phyloP scores from a whole-genome alignment of 2,797 vertebrate species.

The Anomalospiza imberbis region DNA sequence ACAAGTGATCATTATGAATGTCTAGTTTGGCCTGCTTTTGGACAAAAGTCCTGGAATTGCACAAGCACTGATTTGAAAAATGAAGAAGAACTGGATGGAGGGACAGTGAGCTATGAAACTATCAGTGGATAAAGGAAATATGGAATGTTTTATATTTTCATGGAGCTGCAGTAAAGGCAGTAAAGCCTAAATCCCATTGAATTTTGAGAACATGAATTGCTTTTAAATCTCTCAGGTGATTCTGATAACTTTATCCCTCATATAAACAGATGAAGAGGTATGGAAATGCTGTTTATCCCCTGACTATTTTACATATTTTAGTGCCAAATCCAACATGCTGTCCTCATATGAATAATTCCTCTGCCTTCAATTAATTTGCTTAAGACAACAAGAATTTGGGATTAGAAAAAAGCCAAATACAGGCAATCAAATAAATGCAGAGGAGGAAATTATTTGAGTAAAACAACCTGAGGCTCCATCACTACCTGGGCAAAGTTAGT shows the following conservation, averaged over 20 bases:
- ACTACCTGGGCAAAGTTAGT: not conserved
- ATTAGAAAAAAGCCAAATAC: slow-evolving; percentile 17
- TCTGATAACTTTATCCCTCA: slow-evolving; percentile 29
- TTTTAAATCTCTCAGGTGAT: not conserved
- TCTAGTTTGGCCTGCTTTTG: not conserved
- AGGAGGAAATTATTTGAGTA: not conserved
- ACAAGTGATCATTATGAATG: not conserved
- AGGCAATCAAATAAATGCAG: not conserved
- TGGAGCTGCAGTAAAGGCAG: not conserved
- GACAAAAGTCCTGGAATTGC: not conserved
- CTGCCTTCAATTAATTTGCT: slow-evolving; percentile 1
- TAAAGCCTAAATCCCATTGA: slow-evolving; percentile 16
- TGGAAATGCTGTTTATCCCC: not conserved
- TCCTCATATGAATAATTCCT: not conserved
- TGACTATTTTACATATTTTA: not conserved
- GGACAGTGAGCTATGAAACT: not conserved
- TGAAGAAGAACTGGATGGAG: not conserved
- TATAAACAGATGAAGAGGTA: not conserved
- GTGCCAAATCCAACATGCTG: slow-evolving; percentile 1
- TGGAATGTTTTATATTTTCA: not conserved
- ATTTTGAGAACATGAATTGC: not conserved
- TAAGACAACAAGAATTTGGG: slow-evolving; percentile 26
- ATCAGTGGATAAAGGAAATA: not conserved
- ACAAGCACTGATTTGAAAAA: not conserved
- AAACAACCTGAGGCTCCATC: not conserved